phyloP scores from a whole-genome alignment of 23 tunicate species.

The Pegea sp. region DNA sequence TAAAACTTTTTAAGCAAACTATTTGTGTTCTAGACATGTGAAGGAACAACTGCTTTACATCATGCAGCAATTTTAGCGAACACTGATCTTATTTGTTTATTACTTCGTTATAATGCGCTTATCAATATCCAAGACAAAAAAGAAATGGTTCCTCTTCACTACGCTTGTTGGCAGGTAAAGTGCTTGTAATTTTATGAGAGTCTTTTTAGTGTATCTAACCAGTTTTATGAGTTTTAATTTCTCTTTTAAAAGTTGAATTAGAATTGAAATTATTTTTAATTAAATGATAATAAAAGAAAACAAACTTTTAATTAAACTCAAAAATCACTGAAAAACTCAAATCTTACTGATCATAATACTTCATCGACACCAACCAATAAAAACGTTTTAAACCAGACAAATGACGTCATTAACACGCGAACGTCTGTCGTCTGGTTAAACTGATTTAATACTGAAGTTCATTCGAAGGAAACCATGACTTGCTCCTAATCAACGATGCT shows the following conservation, averaged over 20 bases:
- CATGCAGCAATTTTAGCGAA: slow-evolving; percentile 24
- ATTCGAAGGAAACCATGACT: no score
- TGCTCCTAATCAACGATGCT: no score
- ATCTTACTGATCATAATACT: background rate
- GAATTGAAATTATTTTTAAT: no score
- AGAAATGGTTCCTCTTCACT: slow-evolving; percentile 29
- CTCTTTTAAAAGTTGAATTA: background rate
- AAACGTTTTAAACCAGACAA: background rate
- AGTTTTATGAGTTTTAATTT: background rate
- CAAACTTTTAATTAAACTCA: background rate
- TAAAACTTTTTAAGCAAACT: no score
- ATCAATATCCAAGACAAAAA: slow-evolving; percentile 22
- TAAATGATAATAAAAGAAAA: background rate
- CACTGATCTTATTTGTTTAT: slow-evolving; percentile 8
- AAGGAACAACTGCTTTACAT: slow-evolving; percentile 33
- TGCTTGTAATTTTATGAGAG: background rate
- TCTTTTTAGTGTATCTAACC: background rate
- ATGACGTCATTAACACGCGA: no score
- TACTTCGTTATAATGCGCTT: slow-evolving; percentile 10
- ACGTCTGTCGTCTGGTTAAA: no score
- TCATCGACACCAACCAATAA: background rate
- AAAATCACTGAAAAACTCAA: background rate
- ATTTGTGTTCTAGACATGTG: slow-evolving; percentile 7
- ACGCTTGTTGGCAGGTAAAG: slow-evolving; percentile 24
- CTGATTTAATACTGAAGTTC: no score